Evolutionary conservation across 92 coral and sea anemone species (phyloP).

Genomic region (Micromussa lordhowensis): DNA sequence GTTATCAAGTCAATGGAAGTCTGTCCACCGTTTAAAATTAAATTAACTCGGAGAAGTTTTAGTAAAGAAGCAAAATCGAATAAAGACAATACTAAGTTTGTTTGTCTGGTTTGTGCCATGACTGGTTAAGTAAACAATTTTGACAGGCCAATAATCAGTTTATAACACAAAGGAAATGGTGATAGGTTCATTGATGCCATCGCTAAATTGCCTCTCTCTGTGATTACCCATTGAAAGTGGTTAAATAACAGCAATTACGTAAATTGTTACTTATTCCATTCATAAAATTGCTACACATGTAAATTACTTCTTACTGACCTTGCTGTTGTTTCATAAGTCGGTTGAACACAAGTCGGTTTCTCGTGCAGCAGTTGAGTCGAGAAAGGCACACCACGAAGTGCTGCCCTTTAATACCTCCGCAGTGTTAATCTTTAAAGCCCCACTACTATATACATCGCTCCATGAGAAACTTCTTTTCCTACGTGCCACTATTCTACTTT

Average conservation of each 20-base stretch:
- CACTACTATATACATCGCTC: slow-evolving; percentile 19
- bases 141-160: slow-evolving; percentile 14
- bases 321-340: slow-evolving; percentile 11
- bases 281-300: background rate
- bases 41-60: background rate
- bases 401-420: slow-evolving; percentile 14
- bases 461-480: slow-evolving; percentile 47
- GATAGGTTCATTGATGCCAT: background rate
- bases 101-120: background rate
- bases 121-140: slow-evolving; percentile 1
- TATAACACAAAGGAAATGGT: background rate
- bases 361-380: slow-evolving; percentile 16
- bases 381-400: slow-evolving; percentile 33
- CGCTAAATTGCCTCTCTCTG: background rate
- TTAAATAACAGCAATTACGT: slow-evolving; percentile 9
- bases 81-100: background rate
- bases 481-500: background rate
- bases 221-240: background rate
- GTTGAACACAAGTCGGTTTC: slow-evolving; percentile 53
- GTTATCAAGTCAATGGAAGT: background rate
- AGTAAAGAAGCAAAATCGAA: background rate
- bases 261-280: background rate
- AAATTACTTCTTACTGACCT: slow-evolving; percentile 15
- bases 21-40: background rate
- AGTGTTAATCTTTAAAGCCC: slow-evolving; percentile 2